These are phyloP conservation scores for Diarsia brunnea DNA, from an alignment of 2,888 invertebrate species.

Conservation along the genomic window DNA sequence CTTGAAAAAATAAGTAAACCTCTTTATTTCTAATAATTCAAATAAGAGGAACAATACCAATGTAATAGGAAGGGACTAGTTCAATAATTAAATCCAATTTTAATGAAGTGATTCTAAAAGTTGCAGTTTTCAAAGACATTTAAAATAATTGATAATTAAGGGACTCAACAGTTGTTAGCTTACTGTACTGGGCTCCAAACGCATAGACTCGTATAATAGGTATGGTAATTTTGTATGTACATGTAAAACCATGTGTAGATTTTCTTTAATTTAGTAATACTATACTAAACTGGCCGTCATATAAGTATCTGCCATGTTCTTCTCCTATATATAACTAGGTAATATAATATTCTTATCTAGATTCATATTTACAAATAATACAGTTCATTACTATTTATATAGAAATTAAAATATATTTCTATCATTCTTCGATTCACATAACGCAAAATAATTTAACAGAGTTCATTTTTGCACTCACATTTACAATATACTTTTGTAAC, in stretches of 20 bases:
- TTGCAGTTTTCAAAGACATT: conserved; percentile 13
- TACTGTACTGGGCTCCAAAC: conserved; percentile 81
- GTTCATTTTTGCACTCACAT: conserved; percentile 91
- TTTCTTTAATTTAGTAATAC: conserved; percentile 92
- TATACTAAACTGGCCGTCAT: conserved; percentile 94
- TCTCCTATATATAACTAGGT: conserved; percentile 90
- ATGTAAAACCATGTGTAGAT: conserved; percentile 91
- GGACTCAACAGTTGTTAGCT: conserved; percentile 55
- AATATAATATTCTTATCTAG: conserved; percentile 92
- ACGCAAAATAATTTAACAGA: conserved; percentile 91
- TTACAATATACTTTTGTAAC: conserved; percentile 90
- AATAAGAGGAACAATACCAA: conserved; percentile 59
- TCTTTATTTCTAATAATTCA: conserved; percentile 45
- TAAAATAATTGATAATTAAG: conserved; percentile 24
- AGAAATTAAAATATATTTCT: conserved; percentile 91
- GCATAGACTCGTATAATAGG: conserved; percentile 72
- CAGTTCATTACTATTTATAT: conserved; percentile 90
- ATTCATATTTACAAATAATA: conserved; percentile 92
- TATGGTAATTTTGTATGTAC: conserved; percentile 87
- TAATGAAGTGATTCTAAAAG: conserved; percentile 9
- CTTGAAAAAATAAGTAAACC: conserved; percentile 27
- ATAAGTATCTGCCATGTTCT: conserved; percentile 93
- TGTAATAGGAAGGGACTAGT: conserved; percentile 58
- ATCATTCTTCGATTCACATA: conserved; percentile 91
- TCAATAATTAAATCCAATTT: conserved; percentile 28